A percentile compares a stretch with the other conserved stretches of the same genome.
phyloP scores from a whole-genome alignment of 2,888 invertebrate genomes.

The Eretmocerus hayati region DNA sequence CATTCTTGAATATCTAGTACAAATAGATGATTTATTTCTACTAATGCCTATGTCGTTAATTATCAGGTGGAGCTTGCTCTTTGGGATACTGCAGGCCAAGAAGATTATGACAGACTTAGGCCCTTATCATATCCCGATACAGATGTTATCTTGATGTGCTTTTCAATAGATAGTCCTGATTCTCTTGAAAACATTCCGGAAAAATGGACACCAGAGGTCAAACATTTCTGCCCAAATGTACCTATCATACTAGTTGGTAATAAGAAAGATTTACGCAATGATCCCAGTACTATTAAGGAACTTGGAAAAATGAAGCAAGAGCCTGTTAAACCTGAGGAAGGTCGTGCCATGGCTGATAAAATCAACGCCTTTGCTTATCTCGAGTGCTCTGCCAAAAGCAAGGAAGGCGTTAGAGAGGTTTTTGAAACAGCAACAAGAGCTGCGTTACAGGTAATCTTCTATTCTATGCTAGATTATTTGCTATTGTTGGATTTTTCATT shows the following conservation, averaged over 20 bases:
- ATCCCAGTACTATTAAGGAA: constrained; percentile 89
- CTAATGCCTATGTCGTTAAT: no score
- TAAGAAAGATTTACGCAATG: constrained; percentile 94
- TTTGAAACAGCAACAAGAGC: constrained; percentile 98
- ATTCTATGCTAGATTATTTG: neutral
- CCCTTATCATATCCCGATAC: constrained; percentile 97
- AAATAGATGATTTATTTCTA: no score
- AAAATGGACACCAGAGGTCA: constrained; percentile 99
- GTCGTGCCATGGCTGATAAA: constrained; percentile 95
- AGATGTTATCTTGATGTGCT: constrained; percentile 99
- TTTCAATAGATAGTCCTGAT: constrained; percentile 98
- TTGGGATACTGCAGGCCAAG: constrained; percentile 98
- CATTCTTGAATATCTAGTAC: no score
- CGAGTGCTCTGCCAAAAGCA: constrained; percentile 99
- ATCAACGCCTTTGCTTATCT: constrained; percentile 97
- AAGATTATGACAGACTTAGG: constrained; percentile 93
- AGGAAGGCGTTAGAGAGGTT: constrained; percentile 98
- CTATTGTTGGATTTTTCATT: no score
- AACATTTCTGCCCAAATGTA: constrained; percentile 98
- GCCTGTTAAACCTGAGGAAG: constrained; percentile 95
- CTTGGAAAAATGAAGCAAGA: constrained; percentile 98
- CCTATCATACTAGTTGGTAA: constrained; percentile 98
- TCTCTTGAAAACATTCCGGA: constrained; percentile 99
- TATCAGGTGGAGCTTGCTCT: constrained; percentile 76
- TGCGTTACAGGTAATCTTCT: constrained; percentile 75